Percentiles rank a stretch among this genome's conserved stretches.
Conservation (phyloP, 1,140 invertebrate species). For the Lasaia peninsularis region DNA sequence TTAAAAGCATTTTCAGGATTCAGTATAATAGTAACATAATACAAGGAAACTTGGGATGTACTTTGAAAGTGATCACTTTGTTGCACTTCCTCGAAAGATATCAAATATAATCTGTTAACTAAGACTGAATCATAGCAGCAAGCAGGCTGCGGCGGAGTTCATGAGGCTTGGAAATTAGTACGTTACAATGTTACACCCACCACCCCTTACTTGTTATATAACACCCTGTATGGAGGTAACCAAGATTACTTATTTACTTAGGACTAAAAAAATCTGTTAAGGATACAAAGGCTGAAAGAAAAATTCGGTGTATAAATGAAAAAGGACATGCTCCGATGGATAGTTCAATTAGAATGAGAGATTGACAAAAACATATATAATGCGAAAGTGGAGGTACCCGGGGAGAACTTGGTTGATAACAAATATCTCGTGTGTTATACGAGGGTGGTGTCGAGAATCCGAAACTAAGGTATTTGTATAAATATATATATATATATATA, state of each 20-base stretch:
- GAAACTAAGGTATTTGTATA: no score
- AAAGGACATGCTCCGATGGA: no score
- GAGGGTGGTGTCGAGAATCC: no score
- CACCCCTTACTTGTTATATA: slow-evolving; percentile 16
- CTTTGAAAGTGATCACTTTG: slow-evolving; percentile 31
- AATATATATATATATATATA: no score
- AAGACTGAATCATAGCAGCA: slow-evolving; percentile 41
- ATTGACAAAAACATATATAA: no score
- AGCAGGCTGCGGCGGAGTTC: slow-evolving; percentile 31
- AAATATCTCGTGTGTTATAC: no score
- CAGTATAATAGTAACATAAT: background rate
- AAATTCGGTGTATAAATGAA: no score
- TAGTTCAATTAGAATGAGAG: no score
- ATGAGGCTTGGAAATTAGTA: slow-evolving; percentile 53
- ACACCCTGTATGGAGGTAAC: background rate
- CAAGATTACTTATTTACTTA: background rate
- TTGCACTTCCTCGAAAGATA: slow-evolving; percentile 24
- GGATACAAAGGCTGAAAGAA: no score
- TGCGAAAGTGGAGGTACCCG: background rate
- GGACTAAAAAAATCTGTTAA: no score
- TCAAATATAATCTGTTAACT: slow-evolving; percentile 39
- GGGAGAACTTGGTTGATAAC: no score
- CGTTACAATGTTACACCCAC: slow-evolving; percentile 28
- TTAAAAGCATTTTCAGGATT: background rate
- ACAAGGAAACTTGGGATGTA: slow-evolving; percentile 8